Conservation (phyloP, 2,888 invertebrate genomes). For the Himalopsyche japonica region DNA sequence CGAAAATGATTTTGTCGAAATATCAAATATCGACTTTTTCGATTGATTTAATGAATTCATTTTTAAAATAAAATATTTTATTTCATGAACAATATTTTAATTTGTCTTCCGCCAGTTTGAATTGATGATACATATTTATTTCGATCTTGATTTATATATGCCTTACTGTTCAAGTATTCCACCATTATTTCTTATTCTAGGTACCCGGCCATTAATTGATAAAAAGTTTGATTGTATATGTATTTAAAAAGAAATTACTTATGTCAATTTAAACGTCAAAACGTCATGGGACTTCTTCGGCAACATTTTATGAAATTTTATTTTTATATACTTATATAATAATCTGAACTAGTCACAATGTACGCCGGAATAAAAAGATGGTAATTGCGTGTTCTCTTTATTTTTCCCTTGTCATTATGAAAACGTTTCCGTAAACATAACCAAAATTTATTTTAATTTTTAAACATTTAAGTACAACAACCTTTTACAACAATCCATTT, state of each 20-base stretch:
- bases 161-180: neutral
- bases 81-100: too few species aligned
- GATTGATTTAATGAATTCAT: too few species aligned
- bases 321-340: neutral
- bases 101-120: too few species aligned
- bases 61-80: too few species aligned
- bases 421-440: neutral
- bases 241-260: neutral
- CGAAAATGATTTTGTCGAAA: too few species aligned
- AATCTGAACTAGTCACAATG: slow-evolving; percentile 44
- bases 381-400: slow-evolving; percentile 43
- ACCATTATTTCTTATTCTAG: neutral
- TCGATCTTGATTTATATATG: too few species aligned
- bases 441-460: neutral
- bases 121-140: too few species aligned
- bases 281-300: neutral
- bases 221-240: neutral
- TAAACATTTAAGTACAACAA: neutral
- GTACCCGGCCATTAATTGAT: neutral
- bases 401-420: slow-evolving; percentile 2
- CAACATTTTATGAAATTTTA: neutral
- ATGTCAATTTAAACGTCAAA: neutral
- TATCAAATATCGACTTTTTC: too few species aligned
- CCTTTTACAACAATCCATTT: neutral
- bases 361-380: slow-evolving; percentile 54